Evolutionary conservation across 2,888 invertebrate genomes (phyloP).

Genomic region (Desoria tigrina): DNA sequence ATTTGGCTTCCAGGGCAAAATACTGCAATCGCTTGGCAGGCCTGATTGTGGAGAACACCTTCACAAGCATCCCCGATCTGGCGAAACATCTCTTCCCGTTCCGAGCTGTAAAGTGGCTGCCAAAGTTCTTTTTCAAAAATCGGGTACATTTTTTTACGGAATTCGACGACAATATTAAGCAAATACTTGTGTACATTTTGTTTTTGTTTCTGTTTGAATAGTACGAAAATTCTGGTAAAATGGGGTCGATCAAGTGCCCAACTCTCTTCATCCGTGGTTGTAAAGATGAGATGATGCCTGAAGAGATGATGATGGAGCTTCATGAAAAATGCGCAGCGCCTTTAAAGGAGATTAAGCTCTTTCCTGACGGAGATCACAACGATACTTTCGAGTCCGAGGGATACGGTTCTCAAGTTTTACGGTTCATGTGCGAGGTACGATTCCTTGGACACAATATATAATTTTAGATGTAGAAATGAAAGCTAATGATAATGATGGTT

Average conservation of each 20-base stretch:
- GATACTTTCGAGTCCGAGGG: constrained; percentile 89
- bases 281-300: constrained; percentile 82
- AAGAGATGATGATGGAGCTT: constrained; percentile 81
- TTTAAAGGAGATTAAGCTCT: constrained; percentile 73
- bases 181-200: background rate
- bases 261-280: constrained; percentile 84
- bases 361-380: constrained; percentile 79
- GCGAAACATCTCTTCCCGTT: constrained; percentile 77
- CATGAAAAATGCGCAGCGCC: constrained; percentile 72
- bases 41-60: constrained; percentile 88
- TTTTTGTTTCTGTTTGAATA: background rate
- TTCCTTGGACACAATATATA: no score
- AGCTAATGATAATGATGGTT: no score
- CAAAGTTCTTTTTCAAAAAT: constrained; percentile 83
- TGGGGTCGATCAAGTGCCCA: constrained; percentile 71
- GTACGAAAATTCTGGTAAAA: constrained; percentile 62
- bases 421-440: no score
- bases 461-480: no score
- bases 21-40: constrained; percentile 79
- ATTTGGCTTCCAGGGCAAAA: constrained; percentile 73
- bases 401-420: constrained; percentile 59
- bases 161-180: constrained; percentile 64
- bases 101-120: constrained; percentile 72
- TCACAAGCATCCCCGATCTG: constrained; percentile 91
- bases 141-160: no score